phyloP scores from a whole-genome alignment of 1,140 invertebrate genomes.

The Lepidostoma basale region DNA sequence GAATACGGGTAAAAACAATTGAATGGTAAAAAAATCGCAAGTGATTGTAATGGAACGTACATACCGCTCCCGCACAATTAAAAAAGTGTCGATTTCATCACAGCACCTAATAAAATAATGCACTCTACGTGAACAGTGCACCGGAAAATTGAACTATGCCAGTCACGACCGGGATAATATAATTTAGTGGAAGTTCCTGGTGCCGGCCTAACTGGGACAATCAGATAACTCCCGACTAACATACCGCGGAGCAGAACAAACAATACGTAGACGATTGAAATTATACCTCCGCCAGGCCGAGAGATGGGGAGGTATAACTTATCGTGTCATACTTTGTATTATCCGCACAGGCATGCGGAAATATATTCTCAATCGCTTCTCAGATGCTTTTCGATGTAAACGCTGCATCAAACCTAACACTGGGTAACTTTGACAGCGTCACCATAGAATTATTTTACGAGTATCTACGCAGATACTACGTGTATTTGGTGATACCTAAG shows the following conservation, averaged over 20 bases:
- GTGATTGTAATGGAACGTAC: too few species aligned
- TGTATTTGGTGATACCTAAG: too few species aligned
- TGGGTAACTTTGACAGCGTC: too few species aligned
- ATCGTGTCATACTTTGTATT: constrained; percentile 29
- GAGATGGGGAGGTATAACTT: constrained; percentile 34
- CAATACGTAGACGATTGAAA: constrained; percentile 39
- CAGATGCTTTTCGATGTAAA: too few species aligned
- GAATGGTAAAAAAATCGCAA: too few species aligned
- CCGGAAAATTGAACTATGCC: constrained; percentile 33
- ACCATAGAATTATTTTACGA: too few species aligned
- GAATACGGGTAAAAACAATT: too few species aligned
- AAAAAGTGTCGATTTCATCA: constrained; percentile 11
- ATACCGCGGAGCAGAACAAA: constrained; percentile 30
- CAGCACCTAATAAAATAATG: not conserved
- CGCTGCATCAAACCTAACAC: too few species aligned
- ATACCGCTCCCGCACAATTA: too few species aligned
- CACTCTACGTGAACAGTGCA: not conserved
- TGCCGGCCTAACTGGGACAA: constrained; percentile 20
- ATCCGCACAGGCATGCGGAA: too few species aligned
- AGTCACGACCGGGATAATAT: constrained; percentile 35
- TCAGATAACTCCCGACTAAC: constrained; percentile 24
- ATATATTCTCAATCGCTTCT: too few species aligned
- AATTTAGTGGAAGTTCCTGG: constrained; percentile 24
- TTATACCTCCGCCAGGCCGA: constrained; percentile 35
- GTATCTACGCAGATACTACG: too few species aligned